Conservation (phyloP, 2,113 vertebrate species). For the Lophochroa leadbeateri region DNA sequence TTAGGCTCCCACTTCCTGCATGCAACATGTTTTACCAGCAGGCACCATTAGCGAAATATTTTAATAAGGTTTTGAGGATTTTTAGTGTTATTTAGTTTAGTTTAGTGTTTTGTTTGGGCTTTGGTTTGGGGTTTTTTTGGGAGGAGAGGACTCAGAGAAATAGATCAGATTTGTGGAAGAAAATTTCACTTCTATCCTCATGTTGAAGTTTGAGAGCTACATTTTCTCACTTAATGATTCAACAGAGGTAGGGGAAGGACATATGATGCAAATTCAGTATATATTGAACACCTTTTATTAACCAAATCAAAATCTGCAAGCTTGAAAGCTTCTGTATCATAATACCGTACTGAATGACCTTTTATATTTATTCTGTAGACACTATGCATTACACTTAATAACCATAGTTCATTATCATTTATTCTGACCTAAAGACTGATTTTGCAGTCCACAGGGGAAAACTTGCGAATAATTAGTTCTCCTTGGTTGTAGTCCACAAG, state of each 20-base stretch:
- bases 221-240: slow-evolving; percentile 68
- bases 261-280: slow-evolving; percentile 61
- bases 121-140: fast-evolving
- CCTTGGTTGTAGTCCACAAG: slow-evolving; percentile 63
- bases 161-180: not conserved
- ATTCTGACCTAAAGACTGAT: slow-evolving; percentile 75
- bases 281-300: slow-evolving; percentile 64
- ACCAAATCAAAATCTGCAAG: slow-evolving; percentile 62
- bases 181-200: slow-evolving; percentile 27
- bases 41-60: not conserved
- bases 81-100: not conserved
- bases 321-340: slow-evolving; percentile 61
- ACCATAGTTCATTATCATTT: slow-evolving; percentile 70
- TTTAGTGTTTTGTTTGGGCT: not conserved
- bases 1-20: not conserved
- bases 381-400: slow-evolving; percentile 67
- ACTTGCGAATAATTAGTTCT: slow-evolving; percentile 75
- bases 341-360: slow-evolving; percentile 67
- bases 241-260: slow-evolving; percentile 8
- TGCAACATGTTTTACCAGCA: not conserved
- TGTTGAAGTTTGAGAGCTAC: slow-evolving; percentile 17
- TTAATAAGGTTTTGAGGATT: not conserved
- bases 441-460: slow-evolving; percentile 60
- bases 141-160: not conserved
- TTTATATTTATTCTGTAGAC: slow-evolving; percentile 71